phyloP scores from a whole-genome alignment of 2,888 invertebrate species.

The Drosophila melanosoma region DNA sequence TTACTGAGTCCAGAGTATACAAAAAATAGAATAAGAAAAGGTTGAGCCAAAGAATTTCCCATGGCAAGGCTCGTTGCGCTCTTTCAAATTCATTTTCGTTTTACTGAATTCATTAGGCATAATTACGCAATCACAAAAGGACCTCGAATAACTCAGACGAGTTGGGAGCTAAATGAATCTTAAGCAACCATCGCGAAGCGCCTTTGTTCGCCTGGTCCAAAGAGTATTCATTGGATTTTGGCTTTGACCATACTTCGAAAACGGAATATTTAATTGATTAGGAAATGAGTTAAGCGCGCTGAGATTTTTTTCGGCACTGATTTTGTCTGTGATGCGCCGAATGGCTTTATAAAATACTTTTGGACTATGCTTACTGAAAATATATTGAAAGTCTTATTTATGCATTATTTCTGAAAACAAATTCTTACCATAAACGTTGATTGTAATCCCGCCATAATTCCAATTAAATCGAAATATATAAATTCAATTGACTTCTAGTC shows the following conservation, averaged over 20 bases:
- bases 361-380: background rate
- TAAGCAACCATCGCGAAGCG: slow-evolving; percentile 31
- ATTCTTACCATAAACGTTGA: background rate
- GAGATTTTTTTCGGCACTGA: slow-evolving; percentile 50
- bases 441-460: background rate
- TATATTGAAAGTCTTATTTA: background rate
- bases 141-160: slow-evolving; percentile 20
- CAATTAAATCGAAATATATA: background rate
- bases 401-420: background rate
- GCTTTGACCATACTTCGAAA: slow-evolving; percentile 42
- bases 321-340: slow-evolving; percentile 18
- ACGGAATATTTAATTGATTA: slow-evolving; percentile 80
- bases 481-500: background rate
- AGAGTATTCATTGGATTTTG: slow-evolving; percentile 45
- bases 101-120: slow-evolving; percentile 73
- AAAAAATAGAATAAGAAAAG: slow-evolving; percentile 12
- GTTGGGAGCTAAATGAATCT: slow-evolving; percentile 45
- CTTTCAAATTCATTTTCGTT: slow-evolving; percentile 67
- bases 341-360: slow-evolving; percentile 7
- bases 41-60: slow-evolving; percentile 30
- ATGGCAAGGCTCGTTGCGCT: slow-evolving; percentile 33
- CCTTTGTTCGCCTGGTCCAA: slow-evolving; percentile 28
- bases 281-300: slow-evolving; percentile 64
- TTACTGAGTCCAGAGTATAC: slow-evolving; percentile 1
- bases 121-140: slow-evolving; percentile 76